Percentiles rank a stretch among this genome's conserved stretches.
These are phyloP conservation scores for Athetis lepigone DNA, from an alignment of 2,888 invertebrate species.

Conservation along the genomic window DNA sequence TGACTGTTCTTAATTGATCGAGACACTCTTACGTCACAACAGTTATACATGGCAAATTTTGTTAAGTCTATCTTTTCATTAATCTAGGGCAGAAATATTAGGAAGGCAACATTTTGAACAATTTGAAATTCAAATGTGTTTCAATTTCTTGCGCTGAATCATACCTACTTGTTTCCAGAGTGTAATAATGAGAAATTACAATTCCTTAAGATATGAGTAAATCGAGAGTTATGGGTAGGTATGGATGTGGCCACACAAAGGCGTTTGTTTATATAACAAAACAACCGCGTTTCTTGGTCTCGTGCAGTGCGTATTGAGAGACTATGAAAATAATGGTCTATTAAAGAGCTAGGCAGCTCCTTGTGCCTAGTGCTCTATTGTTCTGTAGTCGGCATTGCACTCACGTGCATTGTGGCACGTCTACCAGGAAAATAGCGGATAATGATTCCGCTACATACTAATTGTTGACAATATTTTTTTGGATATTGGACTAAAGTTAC, in stretches of 20 bases:
- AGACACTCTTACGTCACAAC: conserved; percentile 75
- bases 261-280: conserved; percentile 88
- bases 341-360: conserved; percentile 69
- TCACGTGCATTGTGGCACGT: conserved; percentile 50
- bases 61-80: conserved; percentile 55
- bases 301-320: conserved; percentile 76
- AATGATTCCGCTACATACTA: conserved; percentile 49
- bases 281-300: conserved; percentile 76
- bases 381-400: conserved; percentile 58
- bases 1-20: conserved; percentile 81
- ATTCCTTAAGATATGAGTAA: conserved; percentile 72
- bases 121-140: conserved; percentile 69
- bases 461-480: conserved; percentile 48
- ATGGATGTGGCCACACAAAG: conserved; percentile 79
- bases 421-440: conserved; percentile 60
- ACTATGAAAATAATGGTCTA: conserved; percentile 80
- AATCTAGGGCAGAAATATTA: conserved; percentile 49
- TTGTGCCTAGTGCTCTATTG: conserved; percentile 65
- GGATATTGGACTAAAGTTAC: conserved; percentile 23
- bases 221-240: conserved; percentile 75
- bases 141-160: conserved; percentile 63
- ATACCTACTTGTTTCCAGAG: conserved; percentile 63
- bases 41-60: conserved; percentile 59
- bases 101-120: conserved; percentile 54
- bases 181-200: conserved; percentile 69